Evolutionary conservation across 2,888 invertebrate genomes (phyloP), one percentile per base, ranked within the genome.

Genomic region (Itoplectis maculator): DNA sequence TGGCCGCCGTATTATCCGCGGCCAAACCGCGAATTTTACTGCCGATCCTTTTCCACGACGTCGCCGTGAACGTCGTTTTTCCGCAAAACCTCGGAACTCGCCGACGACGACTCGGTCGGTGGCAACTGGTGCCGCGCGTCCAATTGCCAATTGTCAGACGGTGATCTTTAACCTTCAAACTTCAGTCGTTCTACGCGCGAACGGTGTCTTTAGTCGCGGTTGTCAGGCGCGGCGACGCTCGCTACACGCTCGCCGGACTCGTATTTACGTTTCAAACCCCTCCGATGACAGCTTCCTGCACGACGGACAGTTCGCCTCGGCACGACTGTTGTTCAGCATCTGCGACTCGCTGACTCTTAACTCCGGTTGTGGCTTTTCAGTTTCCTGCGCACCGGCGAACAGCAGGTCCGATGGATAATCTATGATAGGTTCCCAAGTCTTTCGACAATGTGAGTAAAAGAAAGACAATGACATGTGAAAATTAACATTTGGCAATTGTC

Each of bases 381-480:
- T 72, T 40, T 56, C 61, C 66, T 42, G 63, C 49, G 45, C n/a
- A 13, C 51, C 47, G 47, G 40, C 29, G 56, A 68, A 73, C 56
- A 51, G 40, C 45, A 69, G 56, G 29, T 59, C 73, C 72, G 61
- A 81, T 81, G 81, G 81, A 75, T 84, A 82, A 81, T 82, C 66
- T 63, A 45, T 68, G 72, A 75, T 82, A 82, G 56, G 72, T 42
- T 73, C 45, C 35, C 42, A 54, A 81, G 75, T 68, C 70, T 66
- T 79, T 82, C 65, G 72, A 83, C 84, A 86, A 86, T 81, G 84
- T 81, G 70, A 83, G 85, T 86, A 77, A 8, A 18, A 0, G 18
- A 61, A 9, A 2, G 15, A 8, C 9, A 1, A 2, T 18, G 40
- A 37, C 15, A 15, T 11, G 1, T 7, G 1, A 3, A n/a, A 59